A percentile compares a stretch with the other conserved stretches of the same genome.
Evolutionary conservation across 2,797 vertebrate genomes (phyloP).

Genomic region (Hippoglossus hippoglossus): DNA sequence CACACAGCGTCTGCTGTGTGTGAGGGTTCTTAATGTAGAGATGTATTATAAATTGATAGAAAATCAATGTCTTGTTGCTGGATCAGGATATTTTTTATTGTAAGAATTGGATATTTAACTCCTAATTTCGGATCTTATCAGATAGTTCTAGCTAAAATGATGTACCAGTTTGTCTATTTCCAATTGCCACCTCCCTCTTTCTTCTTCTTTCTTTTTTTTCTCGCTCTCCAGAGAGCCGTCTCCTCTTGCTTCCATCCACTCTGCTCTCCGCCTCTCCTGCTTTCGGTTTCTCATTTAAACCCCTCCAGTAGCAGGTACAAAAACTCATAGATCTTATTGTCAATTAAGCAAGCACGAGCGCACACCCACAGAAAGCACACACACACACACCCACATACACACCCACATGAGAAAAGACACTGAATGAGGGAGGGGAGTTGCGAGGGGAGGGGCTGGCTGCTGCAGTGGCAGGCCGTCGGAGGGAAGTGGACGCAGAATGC

Average conservation of each 20-base stretch:
- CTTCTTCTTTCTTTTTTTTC: no score
- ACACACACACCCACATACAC: background rate
- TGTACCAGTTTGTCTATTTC: background rate
- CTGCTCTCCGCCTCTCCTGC: slow-evolving; percentile 11
- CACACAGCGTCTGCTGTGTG: slow-evolving; percentile 10
- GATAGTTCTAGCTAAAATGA: background rate
- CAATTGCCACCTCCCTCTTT: background rate
- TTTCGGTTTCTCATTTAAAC: slow-evolving; percentile 20
- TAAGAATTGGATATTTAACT: background rate
- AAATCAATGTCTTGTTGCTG: background rate
- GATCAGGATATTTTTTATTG: background rate
- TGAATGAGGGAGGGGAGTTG: slow-evolving; percentile 57
- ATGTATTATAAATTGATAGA: background rate
- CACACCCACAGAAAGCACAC: slow-evolving; percentile 29
- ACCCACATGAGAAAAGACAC: slow-evolving; percentile 35
- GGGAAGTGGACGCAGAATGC: slow-evolving; percentile 56
- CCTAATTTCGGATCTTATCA: background rate
- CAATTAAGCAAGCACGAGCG: slow-evolving; percentile 52
- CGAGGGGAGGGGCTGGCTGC: slow-evolving; percentile 56
- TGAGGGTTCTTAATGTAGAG: background rate
- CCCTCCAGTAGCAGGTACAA: slow-evolving; percentile 47
- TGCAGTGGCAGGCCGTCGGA: slow-evolving; percentile 62
- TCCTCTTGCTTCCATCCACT: background rate
- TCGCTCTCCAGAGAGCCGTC: no score
- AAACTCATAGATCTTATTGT: slow-evolving; percentile 64